These are phyloP conservation scores for Otocyon megalotis DNA, from an alignment of 2,113 vertebrate genomes.

Conservation along the genomic window DNA sequence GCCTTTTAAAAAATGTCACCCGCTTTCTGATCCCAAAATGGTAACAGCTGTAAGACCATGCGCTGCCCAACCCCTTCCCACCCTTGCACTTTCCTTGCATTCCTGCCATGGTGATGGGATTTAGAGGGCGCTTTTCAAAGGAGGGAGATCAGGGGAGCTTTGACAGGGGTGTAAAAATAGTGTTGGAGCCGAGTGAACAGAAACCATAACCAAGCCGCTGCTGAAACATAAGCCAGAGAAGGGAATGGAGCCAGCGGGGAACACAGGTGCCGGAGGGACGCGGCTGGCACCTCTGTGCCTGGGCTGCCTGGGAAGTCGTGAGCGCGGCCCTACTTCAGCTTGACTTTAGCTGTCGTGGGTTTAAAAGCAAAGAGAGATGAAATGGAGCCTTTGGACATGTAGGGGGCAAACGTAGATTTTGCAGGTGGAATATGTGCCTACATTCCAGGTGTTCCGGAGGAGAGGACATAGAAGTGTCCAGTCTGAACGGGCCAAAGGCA, in stretches of 20 bases:
- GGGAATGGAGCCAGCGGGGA: not conserved
- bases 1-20: slow-evolving; percentile 17
- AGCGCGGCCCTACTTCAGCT: too few relatives aligned
- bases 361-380: not conserved
- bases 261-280: not conserved
- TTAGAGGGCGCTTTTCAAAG: slow-evolving; percentile 68
- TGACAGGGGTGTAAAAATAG: slow-evolving; percentile 68
- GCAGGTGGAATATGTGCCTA: not conserved
- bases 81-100: not conserved
- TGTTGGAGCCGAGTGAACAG: not conserved
- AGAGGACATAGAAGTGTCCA: not conserved
- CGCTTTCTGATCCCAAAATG: slow-evolving; percentile 21
- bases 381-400: not conserved
- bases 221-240: slow-evolving; percentile 40
- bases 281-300: fast-evolving
- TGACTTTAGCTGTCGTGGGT: not conserved
- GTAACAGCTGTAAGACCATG: slow-evolving; percentile 14
- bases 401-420: not conserved
- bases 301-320: fast-evolving
- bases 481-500: not conserved
- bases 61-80: not conserved
- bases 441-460: not conserved
- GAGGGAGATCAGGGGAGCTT: slow-evolving; percentile 55
- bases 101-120: slow-evolving; percentile 15
- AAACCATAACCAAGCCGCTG: not conserved